Evolutionary conservation across 2,113 vertebrate species (phyloP).

Genomic region (Tringa solitaria): DNA sequence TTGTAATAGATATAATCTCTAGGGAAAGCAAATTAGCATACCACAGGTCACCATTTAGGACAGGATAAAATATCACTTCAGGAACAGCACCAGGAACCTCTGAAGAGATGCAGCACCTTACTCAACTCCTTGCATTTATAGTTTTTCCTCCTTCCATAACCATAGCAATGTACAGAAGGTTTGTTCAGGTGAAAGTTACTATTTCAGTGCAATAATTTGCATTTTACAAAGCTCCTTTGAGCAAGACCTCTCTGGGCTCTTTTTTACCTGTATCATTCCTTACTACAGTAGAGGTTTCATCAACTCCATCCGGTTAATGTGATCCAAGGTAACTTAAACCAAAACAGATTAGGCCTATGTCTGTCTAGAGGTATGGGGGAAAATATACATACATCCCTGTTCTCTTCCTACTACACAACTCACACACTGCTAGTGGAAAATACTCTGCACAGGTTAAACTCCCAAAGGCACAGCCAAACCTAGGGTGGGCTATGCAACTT

Average conservation of each 20-base stretch:
- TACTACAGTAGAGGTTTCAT: not conserved
- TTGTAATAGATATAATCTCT: slow-evolving; percentile 98
- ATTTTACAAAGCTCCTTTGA: not conserved
- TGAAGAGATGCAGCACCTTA: not conserved
- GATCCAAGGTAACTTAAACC: not conserved
- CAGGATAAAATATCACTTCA: not conserved
- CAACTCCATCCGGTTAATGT: not conserved
- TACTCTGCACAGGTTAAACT: not conserved
- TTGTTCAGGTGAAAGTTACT: not conserved
- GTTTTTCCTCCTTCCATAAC: not conserved
- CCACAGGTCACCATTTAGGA: not conserved
- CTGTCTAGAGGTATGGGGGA: not conserved
- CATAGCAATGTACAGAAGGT: not conserved
- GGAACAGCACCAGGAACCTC: not conserved
- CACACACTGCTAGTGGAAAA: not conserved
- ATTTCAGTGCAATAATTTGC: not conserved
- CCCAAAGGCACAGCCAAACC: not conserved
- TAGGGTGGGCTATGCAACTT: not conserved
- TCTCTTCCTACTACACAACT: not conserved
- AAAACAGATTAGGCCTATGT: not conserved
- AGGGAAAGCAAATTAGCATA: not conserved
- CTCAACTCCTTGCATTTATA: not conserved
- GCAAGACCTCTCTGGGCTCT: not conserved
- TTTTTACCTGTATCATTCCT: not conserved
- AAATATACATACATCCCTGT: not conserved